Evolutionary conservation across 2,888 invertebrate genomes (phyloP).

Genomic region (Brenthis ino): DNA sequence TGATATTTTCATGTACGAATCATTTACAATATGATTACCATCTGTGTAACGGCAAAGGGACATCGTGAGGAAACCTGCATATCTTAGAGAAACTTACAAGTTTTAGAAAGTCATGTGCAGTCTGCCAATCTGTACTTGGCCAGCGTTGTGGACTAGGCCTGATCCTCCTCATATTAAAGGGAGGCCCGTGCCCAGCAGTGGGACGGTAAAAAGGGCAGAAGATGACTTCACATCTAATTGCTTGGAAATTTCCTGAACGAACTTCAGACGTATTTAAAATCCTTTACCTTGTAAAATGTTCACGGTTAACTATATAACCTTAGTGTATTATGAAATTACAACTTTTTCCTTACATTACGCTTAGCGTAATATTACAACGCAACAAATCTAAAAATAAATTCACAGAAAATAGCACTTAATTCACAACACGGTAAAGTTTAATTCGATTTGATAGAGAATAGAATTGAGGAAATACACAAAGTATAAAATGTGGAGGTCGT

Average conservation of each 20-base stretch:
- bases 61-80: too few species aligned
- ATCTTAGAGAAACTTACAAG: too few species aligned
- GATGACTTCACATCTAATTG: not conserved
- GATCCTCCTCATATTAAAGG: too few species aligned
- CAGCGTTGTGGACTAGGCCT: too few species aligned
- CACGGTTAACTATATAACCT: conserved; percentile 49
- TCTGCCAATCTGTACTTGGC: too few species aligned
- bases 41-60: too few species aligned
- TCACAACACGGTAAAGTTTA: conserved; percentile 28
- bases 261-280: conserved; percentile 5
- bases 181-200: too few species aligned
- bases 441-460: conserved; percentile 17
- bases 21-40: too few species aligned
- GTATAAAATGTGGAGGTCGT: conserved; percentile 43
- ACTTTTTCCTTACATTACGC: conserved; percentile 64
- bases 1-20: too few species aligned
- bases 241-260: not conserved
- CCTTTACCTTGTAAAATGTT: conserved; percentile 50
- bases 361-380: conserved; percentile 41
- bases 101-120: too few species aligned
- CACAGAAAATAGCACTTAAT: conserved; percentile 27
- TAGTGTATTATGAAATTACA: conserved; percentile 54
- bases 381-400: conserved; percentile 32
- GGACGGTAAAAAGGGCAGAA: too few species aligned
- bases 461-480: conserved; percentile 43